Evolutionary conservation across 2,797 vertebrate species (phyloP), one percentile per base, ranked within the genome.

Genomic region (Macrochelys suwanniensis): DNA sequence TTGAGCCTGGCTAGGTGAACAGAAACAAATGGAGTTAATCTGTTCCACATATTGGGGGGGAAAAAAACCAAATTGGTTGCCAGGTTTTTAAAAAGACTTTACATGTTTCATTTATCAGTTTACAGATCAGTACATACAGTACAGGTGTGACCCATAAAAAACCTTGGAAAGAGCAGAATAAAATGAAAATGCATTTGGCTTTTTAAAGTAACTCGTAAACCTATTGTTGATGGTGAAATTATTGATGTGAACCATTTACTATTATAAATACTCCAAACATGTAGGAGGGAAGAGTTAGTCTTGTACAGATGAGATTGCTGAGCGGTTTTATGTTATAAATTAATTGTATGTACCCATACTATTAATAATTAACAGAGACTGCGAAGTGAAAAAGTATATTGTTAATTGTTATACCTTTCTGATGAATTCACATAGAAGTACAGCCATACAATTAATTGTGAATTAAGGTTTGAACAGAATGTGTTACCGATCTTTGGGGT

Each of bases 321-420:
- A 95, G 42, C 92, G 84, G 92, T 76, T 93, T 96, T 96, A 89
- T 54, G 96, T 96, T 95, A 97, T 94, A 97, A 96, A 96, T 97
- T 95, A 93, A 96, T 82, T 96, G 28, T 86, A 42, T 53, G 81
- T 94, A 91, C 95, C 90, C 26, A 50, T 81, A 78, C 87, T 95
- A 95, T 97, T 98, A 98, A 98, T 98, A 95, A 98, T 97, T 98
- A 98, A 97, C 97, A 95, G 91, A 23, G 94, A 42, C 95, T 97
- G 81, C 90, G 96, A 1, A 53, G 96, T 97, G 85, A 97, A 91
- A 98, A 97, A 90, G 84, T 84, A 68, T 97, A 96, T 98, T 98
- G 96, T 98, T 97, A 97, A 97, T 97, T 97, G 94, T 98, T 95
- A 96, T 97, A 93, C 94, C 95, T 83, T 89, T 96, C 93, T 95